Base-by-base conservation (phyloP, 2,888 invertebrate genomes). In the Nycteola revayana region DNA sequence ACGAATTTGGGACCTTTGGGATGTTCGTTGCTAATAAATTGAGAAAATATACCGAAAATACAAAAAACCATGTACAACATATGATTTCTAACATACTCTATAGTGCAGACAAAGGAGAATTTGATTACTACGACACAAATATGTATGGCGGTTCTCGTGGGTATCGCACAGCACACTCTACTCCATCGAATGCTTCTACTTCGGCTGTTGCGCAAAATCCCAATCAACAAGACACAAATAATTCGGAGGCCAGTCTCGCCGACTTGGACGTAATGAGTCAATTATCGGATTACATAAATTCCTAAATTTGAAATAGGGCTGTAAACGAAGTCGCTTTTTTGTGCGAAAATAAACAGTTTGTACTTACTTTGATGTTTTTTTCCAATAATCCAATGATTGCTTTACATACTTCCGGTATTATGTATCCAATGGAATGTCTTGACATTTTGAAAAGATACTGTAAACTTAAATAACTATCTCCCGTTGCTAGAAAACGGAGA, bases 341-440 rank as follows among this genome's bases (percentile, higher is more conserved):
- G 18, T 5, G 3, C 10, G 9, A 10, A 25, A 25, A 25, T 25
- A 25, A 25, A 25, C 9, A 10, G 10, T 10, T 25, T 9, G 10
- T 25, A 25, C 10, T 10, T 10, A n/a, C 10, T 6, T 25, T 9
- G 10, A 25, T 10, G 25, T 25, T 25, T 25, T 25, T 10, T 25
- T 25, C 10, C 11, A 25, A 10, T 25, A 10, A 9, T 10, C 10
- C 25, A 18, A 9, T 18, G n/a, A 28, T 28, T 28, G 28, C 28
- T 28, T 28, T 18, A 28, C 28, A 28, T 28, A 24, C 24, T 24
- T 28, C 28, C n/a, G 21, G 28, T 21, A 21, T 28, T 28, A 28
- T 28, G 20, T 28, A 21, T 21, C 22, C 22, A 28, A 24, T 24
- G 9, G 9, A 1, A 24, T 24, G 24, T 23, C 23, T 23, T 23